Evolutionary conservation across 1,140 invertebrate genomes (phyloP).

Genomic region (Araneus ventricosus): DNA sequence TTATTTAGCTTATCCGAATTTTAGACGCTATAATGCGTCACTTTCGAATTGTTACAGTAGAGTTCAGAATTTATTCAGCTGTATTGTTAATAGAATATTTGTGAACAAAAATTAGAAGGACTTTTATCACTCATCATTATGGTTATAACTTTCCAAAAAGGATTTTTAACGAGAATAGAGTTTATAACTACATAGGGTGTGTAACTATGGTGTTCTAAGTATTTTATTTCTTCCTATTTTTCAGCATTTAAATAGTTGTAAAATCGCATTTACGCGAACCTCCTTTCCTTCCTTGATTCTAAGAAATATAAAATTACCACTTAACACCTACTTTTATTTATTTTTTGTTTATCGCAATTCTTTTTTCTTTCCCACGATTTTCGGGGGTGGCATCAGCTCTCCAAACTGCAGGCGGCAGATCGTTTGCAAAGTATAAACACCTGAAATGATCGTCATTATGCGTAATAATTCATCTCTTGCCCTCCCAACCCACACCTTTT

Average conservation of each 20-base stretch:
- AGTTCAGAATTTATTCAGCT: too few relatives aligned
- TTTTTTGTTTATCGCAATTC: background rate
- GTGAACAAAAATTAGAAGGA: too few relatives aligned
- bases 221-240: background rate
- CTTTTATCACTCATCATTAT: too few relatives aligned
- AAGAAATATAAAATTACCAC: slow-evolving; percentile 26
- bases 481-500: background rate
- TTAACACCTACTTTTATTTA: slow-evolving; percentile 22
- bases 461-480: slow-evolving; percentile 61
- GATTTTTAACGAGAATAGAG: too few relatives aligned
- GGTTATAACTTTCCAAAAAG: too few relatives aligned
- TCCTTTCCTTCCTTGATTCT: background rate
- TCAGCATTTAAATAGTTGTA: background rate
- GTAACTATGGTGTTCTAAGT: too few relatives aligned
- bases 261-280: background rate
- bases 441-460: slow-evolving; percentile 65
- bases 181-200: too few relatives aligned
- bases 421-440: slow-evolving; percentile 57
- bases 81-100: too few relatives aligned
- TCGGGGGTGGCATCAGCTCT: background rate
- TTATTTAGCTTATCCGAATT: too few relatives aligned
- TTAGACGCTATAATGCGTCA: too few relatives aligned
- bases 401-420: slow-evolving; percentile 21
- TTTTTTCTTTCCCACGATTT: slow-evolving; percentile 7
- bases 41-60: too few relatives aligned